Base-by-base conservation (phyloP, 1,140 invertebrate genomes). In the Belonocnema kinseyi region DNA sequence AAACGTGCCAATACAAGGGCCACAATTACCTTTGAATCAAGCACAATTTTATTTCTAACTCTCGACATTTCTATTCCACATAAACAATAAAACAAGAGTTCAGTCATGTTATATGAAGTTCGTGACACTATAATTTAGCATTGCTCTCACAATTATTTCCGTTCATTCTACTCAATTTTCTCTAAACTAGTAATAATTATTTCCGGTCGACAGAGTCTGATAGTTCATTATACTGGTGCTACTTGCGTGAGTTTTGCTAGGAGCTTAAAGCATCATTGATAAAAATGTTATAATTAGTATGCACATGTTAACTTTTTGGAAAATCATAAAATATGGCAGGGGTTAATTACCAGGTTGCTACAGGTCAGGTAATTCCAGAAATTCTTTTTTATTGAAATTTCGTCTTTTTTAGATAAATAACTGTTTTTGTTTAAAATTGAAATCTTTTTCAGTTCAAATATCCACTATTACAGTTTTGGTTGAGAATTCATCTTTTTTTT, bases 121-220 rank as follows among this genome's bases (percentile, higher is more conserved):
- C 56, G 56, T 33, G 56, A 14, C 14, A 61, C 56, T 61, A 61
- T 61, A 61, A 61, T 61, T 61, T 61, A 61, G 21, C 56, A 61
- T 21, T 61, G 56, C 33, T 61, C 56, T 61, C 33, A 61, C 56
- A 61, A 61, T 61, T 61, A 61, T 61, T 61, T 61, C 56, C 56
- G 56, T 61, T 61, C 56, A 26, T 61, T 61, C 33, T 61, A 12
- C 56, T 61, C 21, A 56, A 56, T 56, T 61, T 61, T 61, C 56
- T 61, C 56, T 61, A 61, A 61, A 61, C 19, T 13, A 26, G 56
- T 61, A 61, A 61, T 21, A 61, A 61, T 61, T 61, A 19, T 61
- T 61, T 61, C 56, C 56, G 56, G 56, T 61, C 21, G 56, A 61
- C 56, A 61, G 21, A 56, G 21, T 61, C 21, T 26, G 11, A 26